Conservation (phyloP, 2,797 vertebrate species). For the Echeneis naucrates region DNA sequence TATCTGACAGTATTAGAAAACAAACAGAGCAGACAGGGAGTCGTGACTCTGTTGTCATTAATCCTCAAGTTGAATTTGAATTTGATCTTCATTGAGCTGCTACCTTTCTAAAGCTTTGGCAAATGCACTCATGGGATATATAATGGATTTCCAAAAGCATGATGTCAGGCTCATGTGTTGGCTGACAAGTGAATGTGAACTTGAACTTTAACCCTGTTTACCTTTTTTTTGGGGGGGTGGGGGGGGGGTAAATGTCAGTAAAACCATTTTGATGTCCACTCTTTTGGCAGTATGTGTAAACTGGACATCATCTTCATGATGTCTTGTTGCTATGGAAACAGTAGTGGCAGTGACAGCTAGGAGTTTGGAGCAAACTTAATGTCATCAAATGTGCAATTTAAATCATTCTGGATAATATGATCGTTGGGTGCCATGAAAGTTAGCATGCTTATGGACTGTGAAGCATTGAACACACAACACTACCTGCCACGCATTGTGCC, state of each 20-base stretch:
- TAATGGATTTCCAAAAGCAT: not conserved
- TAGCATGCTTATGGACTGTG: not conserved
- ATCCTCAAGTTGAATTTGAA: slow-evolving; percentile 23
- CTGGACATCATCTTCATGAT: slow-evolving; percentile 51
- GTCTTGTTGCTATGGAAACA: slow-evolving; percentile 76
- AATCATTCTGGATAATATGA: not conserved
- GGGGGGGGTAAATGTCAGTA: not conserved
- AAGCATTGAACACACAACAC: not conserved
- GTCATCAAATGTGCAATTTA: not conserved
- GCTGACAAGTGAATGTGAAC: not conserved
- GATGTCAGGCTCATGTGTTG: not conserved
- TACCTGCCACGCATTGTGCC: too few relatives aligned
- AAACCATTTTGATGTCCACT: slow-evolving; percentile 4
- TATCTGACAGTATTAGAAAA: slow-evolving; percentile 14
- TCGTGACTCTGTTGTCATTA: slow-evolving; percentile 25
- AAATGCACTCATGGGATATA: not conserved
- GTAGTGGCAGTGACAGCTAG: slow-evolving; percentile 49
- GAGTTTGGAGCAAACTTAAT: slow-evolving; percentile 4
- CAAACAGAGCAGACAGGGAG: slow-evolving; percentile 37
- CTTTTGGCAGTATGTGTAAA: slow-evolving; percentile 15
- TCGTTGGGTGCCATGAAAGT: not conserved
- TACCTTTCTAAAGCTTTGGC: not conserved
- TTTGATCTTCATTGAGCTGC: slow-evolving; percentile 19
- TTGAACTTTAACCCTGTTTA: not conserved
- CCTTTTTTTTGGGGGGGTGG: too few relatives aligned